Evolutionary conservation across 2,113 vertebrate genomes (phyloP).

Genomic region (Paramisgurnus dabryanus): DNA sequence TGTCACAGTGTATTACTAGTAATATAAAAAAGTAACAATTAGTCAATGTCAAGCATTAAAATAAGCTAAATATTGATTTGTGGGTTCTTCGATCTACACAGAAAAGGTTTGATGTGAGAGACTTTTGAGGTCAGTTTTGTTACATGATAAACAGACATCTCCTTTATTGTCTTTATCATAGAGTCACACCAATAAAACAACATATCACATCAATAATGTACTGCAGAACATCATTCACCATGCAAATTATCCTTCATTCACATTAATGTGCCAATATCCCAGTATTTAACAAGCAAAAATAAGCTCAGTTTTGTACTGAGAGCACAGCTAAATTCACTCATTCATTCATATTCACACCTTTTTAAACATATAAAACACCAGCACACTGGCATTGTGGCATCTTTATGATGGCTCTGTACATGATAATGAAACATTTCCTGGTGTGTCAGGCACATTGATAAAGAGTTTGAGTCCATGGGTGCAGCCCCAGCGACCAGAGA

Average conservation of each 20-base stretch:
- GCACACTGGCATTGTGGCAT: slow-evolving; percentile 28
- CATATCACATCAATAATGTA: slow-evolving; percentile 43
- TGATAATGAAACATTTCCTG: slow-evolving; percentile 2
- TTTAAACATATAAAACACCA: slow-evolving; percentile 29
- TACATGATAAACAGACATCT: slow-evolving; percentile 36
- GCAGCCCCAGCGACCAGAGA: slow-evolving; percentile 12
- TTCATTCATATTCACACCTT: slow-evolving; percentile 13
- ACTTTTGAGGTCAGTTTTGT: not conserved
- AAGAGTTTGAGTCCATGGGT: not conserved
- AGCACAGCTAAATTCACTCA: slow-evolving; percentile 3
- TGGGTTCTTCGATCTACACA: not conserved
- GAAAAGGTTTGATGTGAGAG: not conserved
- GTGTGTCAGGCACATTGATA: slow-evolving; percentile 15
- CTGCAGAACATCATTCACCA: slow-evolving; percentile 35
- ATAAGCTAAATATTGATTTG: not conserved
- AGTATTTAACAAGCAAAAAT: slow-evolving; percentile 27
- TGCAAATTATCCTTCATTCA: slow-evolving; percentile 39
- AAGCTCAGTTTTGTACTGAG: slow-evolving; percentile 7
- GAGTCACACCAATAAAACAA: slow-evolving; percentile 32
- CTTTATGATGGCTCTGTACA: slow-evolving; percentile 8
- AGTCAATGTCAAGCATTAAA: not conserved
- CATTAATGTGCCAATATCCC: slow-evolving; percentile 29
- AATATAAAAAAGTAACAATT: not conserved
- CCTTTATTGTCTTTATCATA: slow-evolving; percentile 42
- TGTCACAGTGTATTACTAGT: not conserved